Evolutionary conservation across 2,888 invertebrate species (phyloP), one percentile per base, ranked within the genome.

Genomic region (Rhyacophila evoluta): DNA sequence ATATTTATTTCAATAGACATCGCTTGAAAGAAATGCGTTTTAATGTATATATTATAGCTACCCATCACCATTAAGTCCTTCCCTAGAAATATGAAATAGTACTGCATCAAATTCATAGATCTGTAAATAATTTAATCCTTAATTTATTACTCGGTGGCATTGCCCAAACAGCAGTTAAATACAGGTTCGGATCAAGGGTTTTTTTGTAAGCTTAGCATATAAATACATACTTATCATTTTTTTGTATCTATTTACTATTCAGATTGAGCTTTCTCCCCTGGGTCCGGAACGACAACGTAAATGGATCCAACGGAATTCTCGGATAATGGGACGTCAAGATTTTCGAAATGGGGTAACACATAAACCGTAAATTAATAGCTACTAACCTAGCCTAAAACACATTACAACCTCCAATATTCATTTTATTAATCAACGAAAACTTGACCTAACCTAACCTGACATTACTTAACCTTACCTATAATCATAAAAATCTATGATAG

Each of bases 361-460:
- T 55, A 55, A 55, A 55, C 55, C 55, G 55, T 19, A 55, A 55
- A 55, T 55, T 55, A 55, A 55, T 55, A 55, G 55, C 19, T 55
- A 19, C 19, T 12, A 2, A 25, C 8, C 19, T 55, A 55, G 8
- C 15, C 8, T 15, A 8, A 19, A 4, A 55, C 6, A 55, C 19
- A 10, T 55, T 55, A 8, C 55, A 55, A 55, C 1, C 12, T 55
- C 4, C 55, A 55, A 1, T 55, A 25, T 39, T n/a, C n/a, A n/a
- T n/a, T n/a, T n/a, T n/a, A n/a, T n/a, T n/a, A n/a, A n/a, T n/a
- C n/a, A n/a, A n/a, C n/a, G n/a, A n/a, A n/a, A n/a, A n/a, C n/a
- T n/a, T n/a, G n/a, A n/a, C n/a, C n/a, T n/a, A n/a, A n/a, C n/a
- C n/a, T n/a, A n/a, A n/a, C n/a, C n/a, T n/a, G n/a, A n/a, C n/a